These are phyloP conservation scores for Phyllopteryx taeniolatus DNA, from an alignment of 2,113 vertebrate genomes.

Conservation along the genomic window DNA sequence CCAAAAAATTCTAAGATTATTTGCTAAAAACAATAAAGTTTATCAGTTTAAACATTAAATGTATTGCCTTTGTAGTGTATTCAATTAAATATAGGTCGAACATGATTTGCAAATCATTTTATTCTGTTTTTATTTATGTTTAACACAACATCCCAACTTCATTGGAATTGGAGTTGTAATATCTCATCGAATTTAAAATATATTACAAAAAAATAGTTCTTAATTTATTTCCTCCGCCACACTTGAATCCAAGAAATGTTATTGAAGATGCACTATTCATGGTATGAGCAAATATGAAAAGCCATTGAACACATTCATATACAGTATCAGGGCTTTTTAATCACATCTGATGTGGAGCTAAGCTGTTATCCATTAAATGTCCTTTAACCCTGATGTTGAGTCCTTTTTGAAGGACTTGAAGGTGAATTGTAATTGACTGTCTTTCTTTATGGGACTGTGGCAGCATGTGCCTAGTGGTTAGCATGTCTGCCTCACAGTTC, in stretches of 20 bases:
- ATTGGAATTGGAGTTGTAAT: too few relatives aligned
- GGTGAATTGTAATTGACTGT: neutral
- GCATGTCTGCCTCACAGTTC: neutral
- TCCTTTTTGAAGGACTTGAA: neutral
- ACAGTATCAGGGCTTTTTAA: constrained; percentile 19
- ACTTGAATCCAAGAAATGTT: constrained; percentile 50
- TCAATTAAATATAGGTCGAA: too few relatives aligned
- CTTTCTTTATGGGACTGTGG: neutral
- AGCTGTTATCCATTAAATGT: constrained; percentile 17
- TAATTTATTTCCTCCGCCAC: too few relatives aligned
- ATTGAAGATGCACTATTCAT: constrained; percentile 36
- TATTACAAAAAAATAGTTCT: too few relatives aligned
- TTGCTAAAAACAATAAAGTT: too few relatives aligned
- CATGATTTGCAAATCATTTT: too few relatives aligned
- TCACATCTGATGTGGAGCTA: constrained; percentile 7
- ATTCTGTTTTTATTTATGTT: too few relatives aligned
- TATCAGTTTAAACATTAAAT: too few relatives aligned
- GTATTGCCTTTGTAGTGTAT: too few relatives aligned
- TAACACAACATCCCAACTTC: too few relatives aligned
- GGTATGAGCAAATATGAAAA: constrained; percentile 19
- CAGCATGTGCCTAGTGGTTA: neutral
- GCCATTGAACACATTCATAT: constrained; percentile 11
- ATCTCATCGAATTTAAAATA: constrained; percentile 39
- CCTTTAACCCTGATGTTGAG: neutral
- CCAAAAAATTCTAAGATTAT: too few relatives aligned